Evolutionary conservation across 2,888 invertebrate species (phyloP), one percentile per base, ranked within the genome.

Genomic region (Zeuzera pyrina): DNA sequence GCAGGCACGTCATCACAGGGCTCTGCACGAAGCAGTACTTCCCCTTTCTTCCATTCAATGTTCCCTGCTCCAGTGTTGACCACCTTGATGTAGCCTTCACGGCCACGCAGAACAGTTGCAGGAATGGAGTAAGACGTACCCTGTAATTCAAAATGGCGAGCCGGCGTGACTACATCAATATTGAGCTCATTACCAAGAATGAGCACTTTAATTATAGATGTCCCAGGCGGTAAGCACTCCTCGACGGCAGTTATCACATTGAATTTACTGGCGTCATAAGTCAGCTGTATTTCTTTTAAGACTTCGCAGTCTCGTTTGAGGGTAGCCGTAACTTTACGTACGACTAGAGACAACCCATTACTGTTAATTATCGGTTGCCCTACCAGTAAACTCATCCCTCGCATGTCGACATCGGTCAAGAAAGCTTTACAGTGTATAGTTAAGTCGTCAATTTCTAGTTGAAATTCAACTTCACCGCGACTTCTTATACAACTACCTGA

Each of bases 21-120:
- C 8, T 41, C 41, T 1, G 42, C 40, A 16, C 41, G 15, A 7
- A 16, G 3, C 24, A 45, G 19, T 2, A 41, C 28, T 1, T 27
- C 10, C n/a, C n/a, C n/a, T n/a, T n/a, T n/a, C n/a, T n/a, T n/a
- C n/a, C n/a, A n/a, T n/a, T n/a, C n/a, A n/a, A n/a, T n/a, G n/a
- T n/a, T n/a, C n/a, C n/a, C n/a, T n/a, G n/a, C n/a, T n/a, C n/a
- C n/a, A n/a, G n/a, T n/a, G n/a, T n/a, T n/a, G n/a, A n/a, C n/a
- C n/a, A n/a, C n/a, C n/a, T n/a, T n/a, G n/a, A 51, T 33, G 38
- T 42, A 43, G 2, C 49, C 49, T 1, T 21, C 29, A 2, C 11
- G 3, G 11, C 49, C 49, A 1, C 47, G 38, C 1, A 53, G 42
- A n/a, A 50, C 22, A 1, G 48, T 48, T 2, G 46, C 47, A 1